Base-by-base conservation (phyloP, 2,113 vertebrate genomes). In the Burhinus oedicnemus region DNA sequence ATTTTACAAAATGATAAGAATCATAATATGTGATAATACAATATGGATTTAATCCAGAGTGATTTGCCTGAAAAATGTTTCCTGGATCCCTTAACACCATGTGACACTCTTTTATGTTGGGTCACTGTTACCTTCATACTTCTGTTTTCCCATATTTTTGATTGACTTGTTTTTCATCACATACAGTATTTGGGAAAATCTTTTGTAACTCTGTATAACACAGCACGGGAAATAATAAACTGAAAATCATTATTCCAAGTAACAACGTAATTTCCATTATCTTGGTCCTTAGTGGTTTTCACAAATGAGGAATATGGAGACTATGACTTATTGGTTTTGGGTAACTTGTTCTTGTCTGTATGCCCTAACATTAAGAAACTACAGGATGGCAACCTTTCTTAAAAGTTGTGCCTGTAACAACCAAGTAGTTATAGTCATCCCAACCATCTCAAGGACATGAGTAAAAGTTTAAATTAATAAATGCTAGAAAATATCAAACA, bases 101-200 rank as follows among this genome's bases (percentile, higher is more conserved):
- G 32, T 0, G 0, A 11, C 9, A 8, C 3, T 61, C 4, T 82
- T 82, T 70, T n/a, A 12, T 68, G n/a, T 47, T 72, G 30, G 3
- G 3, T 58, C 9, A 55, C 2, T n/a, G 6, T 27, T 60, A 18
- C 20, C 22, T 49, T 68, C 10, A 34, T 5, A 57, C 3, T 65
- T 47, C 36, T 52, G 2, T 1, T 77, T 77, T 47, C 44, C 11
- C 3, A 4, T 40, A 26, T 29, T 49, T 87, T 47, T 82, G 4
- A 11, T 11, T 81, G 7, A 69, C 5, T 40, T 34, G 1, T 47
- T 92, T 71, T 38, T 72, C 13, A 25, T 51, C 32, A 29, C 0
- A 0, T 19, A 36, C 3, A 61, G 1, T n/a, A 32, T 45, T 49
- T 60, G 22, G 5, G 14, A 55, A 77, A 83, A 20, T 8, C 7